Evolutionary conservation across 2,888 invertebrate species (phyloP), one percentile per base, ranked within the genome.

Genomic region (Teinopalpus imperialis): DNA sequence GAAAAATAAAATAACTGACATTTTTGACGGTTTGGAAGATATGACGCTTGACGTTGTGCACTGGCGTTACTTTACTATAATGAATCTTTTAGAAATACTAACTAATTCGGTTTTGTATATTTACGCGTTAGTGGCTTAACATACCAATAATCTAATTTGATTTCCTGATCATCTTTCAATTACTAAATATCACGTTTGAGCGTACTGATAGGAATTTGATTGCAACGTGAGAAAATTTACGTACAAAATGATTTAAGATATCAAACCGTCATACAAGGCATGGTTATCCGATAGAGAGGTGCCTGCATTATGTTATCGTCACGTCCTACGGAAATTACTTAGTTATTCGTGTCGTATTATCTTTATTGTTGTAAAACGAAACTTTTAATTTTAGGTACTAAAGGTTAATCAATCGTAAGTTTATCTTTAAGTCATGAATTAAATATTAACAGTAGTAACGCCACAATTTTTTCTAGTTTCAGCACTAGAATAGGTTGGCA

Each of bases 331-430:
- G 55, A 59, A 59, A 62, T 57, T 53, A 59, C 54, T 57, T 52
- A 49, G 49, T 56, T 56, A 52, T n/a, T 45, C 20, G 51, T 51
- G 53, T 49, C 49, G 39, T 45, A 51, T 52, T 56, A 61, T 59
- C 57, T 57, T 59, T 59, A 58, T 61, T 59, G 57, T 56, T 61
- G 57, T 55, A 56, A 55, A 59, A 61, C 55, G 56, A 54, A 52
- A 49, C 53, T 55, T 57, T 26, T n/a, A n/a, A n/a, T n/a, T n/a
- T n/a, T n/a, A n/a, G n/a, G n/a, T n/a, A n/a, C n/a, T n/a, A 10
- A 12, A 12, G 32, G 27, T 45, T 39, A 36, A 34, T 26, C 7
- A 16, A 29, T 23, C 9, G 12, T 14, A 5, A 20, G 18, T 18
- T 42, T 43, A 21, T 43, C 35, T 21, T 31, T 13, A 3, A 26